A percentile compares a stretch with the other conserved stretches of the same genome.
phyloP scores from a whole-genome alignment of 23 tunicate species.

The Aplidium turbinatum region DNA sequence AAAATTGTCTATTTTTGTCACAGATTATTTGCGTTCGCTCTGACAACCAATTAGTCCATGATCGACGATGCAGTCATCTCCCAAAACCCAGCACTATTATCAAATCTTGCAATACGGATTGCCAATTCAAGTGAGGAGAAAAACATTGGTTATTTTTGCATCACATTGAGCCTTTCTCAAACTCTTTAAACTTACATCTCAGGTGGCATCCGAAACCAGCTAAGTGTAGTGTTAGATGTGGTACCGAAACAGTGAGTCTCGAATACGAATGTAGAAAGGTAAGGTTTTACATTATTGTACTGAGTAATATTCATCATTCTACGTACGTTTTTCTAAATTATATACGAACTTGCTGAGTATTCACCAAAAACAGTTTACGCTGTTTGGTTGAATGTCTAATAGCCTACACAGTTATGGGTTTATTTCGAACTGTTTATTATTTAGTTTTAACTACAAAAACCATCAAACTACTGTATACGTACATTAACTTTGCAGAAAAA shows the following conservation, averaged over 20 bases:
- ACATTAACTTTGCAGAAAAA: too few species aligned
- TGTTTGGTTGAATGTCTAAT: too few species aligned
- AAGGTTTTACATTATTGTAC: too few species aligned
- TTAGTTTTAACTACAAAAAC: too few species aligned
- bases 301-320: too few species aligned
- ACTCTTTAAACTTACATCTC: not conserved
- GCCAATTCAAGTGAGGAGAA: conserved; percentile 53
- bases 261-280: conserved; percentile 57
- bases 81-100: conserved; percentile 45
- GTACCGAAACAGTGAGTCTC: conserved; percentile 34
- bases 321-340: too few species aligned
- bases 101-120: conserved; percentile 57
- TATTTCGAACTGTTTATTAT: too few species aligned
- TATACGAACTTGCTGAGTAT: too few species aligned
- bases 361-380: too few species aligned
- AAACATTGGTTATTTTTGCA: not conserved
- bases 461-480: too few species aligned
- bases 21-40: conserved; percentile 68
- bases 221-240: conserved; percentile 74
- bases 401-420: too few species aligned
- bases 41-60: conserved; percentile 58
- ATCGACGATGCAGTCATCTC: conserved; percentile 40
- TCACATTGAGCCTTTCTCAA: not conserved
- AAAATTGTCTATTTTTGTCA: too few species aligned
- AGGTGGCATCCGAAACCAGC: conserved; percentile 70